Evolutionary conservation across 2,888 invertebrate species (phyloP).

Genomic region (Catonia carolina): DNA sequence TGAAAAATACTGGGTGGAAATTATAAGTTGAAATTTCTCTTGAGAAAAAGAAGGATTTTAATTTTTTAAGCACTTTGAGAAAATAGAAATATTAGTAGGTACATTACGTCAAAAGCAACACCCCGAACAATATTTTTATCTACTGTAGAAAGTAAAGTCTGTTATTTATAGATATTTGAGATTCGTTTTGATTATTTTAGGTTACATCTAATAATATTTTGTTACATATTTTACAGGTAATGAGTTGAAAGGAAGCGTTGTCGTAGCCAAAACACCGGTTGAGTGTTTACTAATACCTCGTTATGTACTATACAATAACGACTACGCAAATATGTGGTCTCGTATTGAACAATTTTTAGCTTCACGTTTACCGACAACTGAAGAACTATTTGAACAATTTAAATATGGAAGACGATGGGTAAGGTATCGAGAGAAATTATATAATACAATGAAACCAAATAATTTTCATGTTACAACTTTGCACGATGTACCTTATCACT

Average conservation of each 20-base stretch:
- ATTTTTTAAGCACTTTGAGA: no score
- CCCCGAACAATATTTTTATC: no score
- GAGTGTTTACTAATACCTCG: neutral
- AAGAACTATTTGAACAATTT: constrained; percentile 1
- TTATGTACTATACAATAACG: constrained; percentile 2
- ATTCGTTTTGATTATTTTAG: no score
- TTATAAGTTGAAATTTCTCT: no score
- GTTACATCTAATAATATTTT: neutral
- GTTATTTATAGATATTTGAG: no score
- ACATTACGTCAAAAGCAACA: no score
- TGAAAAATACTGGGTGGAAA: no score
- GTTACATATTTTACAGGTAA: neutral
- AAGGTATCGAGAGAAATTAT: neutral
- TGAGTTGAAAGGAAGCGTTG: neutral
- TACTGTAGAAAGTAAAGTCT: no score
- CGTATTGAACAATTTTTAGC: constrained; percentile 4
- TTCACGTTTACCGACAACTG: neutral
- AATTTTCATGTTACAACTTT: neutral
- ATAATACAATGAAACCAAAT: neutral
- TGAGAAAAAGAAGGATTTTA: no score
- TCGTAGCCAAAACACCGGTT: neutral
- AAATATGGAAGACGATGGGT: constrained; percentile 5
- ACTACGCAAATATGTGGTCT: constrained; percentile 6
- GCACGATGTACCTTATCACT: constrained; percentile 6
- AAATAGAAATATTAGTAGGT: no score